phyloP scores from a whole-genome alignment of 2,797 vertebrate species.

The Pelobates cultripes region DNA sequence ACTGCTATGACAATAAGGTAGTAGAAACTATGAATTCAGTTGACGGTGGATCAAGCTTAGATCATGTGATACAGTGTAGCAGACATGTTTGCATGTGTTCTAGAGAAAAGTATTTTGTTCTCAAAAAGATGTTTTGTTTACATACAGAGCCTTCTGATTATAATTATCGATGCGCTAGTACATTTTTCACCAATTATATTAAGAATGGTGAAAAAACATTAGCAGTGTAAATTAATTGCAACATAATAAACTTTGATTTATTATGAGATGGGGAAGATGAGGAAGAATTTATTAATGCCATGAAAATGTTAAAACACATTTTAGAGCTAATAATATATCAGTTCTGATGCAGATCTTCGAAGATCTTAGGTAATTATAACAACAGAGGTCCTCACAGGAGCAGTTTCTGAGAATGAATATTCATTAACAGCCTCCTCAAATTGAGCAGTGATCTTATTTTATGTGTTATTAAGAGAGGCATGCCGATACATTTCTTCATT shows the following conservation, averaged over 20 bases:
- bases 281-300: slow-evolving; percentile 34
- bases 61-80: too few relatives aligned
- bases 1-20: too few relatives aligned
- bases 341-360: slow-evolving; percentile 32
- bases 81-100: too few relatives aligned
- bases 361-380: slow-evolving; percentile 40
- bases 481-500: slow-evolving; percentile 35
- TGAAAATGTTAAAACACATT: slow-evolving; percentile 43
- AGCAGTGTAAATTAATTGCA: slow-evolving; percentile 32
- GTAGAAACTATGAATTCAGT: too few relatives aligned
- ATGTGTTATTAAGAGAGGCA: slow-evolving; percentile 44
- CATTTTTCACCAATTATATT: slow-evolving; percentile 4
- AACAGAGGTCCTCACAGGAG: slow-evolving; percentile 51
- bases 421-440: slow-evolving; percentile 35
- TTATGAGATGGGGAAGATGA: slow-evolving; percentile 7
- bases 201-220: slow-evolving; percentile 8
- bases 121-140: not conserved
- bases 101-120: too few relatives aligned
- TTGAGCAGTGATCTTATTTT: slow-evolving; percentile 40
- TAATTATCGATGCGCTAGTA: slow-evolving; percentile 18
- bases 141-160: slow-evolving; percentile 3
- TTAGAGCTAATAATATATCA: slow-evolving; percentile 51
- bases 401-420: slow-evolving; percentile 52
- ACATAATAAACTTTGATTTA: slow-evolving; percentile 41
- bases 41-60: too few relatives aligned